Base-by-base conservation (phyloP, 2,797 vertebrate genomes). In the Acanthurus leucopareius region DNA sequence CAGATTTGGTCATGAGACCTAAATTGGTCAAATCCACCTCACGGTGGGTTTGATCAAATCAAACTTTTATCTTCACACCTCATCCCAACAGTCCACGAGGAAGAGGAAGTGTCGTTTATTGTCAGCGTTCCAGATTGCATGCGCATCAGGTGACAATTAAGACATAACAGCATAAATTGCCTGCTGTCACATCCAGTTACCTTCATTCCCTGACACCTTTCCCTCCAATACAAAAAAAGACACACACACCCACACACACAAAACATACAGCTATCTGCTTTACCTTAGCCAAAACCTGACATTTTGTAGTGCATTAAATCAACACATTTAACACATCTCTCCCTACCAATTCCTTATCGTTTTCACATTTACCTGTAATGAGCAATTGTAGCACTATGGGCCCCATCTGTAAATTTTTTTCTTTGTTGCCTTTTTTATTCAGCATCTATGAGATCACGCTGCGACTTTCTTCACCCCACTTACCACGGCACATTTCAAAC, bases 401-500 rank as follows among this genome's bases (percentile, higher is more conserved):
- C 61, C 79, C 79, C 84, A 87, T 86, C 87, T 93, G 91, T 85
- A 80, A 71, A 80, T 86, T n/a, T 57, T 63, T 64, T 52, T 10
- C 25, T 14, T 7, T 42, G 68, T 73, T 79, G 74, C 82, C 90
- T 89, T 81, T 52, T 51, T 28, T 9, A 49, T 44, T 35, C 60
- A 1, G 72, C 85, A 80, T 89, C 40, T 51, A 38, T 54, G 66
- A 87, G 73, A 86, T 81, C 84, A 88, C 76, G 79, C 80, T 81
- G 87, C 19, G 80, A 86, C 84, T 91, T 75, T 77, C 69, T 75
- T 91, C 88, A 88, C 89, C 91, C 91, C 86, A 88, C 88, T 94
- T 92, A 92, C 86, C 91, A 87, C 79, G 77, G 94, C 94, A 84
- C 94, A 94, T 97, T 97, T 97, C 96, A 96, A 96, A 96, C 94